These are phyloP conservation scores for Laticauda laticaudata DNA, from an alignment of 2,113 vertebrate species.

Conservation along the genomic window DNA sequence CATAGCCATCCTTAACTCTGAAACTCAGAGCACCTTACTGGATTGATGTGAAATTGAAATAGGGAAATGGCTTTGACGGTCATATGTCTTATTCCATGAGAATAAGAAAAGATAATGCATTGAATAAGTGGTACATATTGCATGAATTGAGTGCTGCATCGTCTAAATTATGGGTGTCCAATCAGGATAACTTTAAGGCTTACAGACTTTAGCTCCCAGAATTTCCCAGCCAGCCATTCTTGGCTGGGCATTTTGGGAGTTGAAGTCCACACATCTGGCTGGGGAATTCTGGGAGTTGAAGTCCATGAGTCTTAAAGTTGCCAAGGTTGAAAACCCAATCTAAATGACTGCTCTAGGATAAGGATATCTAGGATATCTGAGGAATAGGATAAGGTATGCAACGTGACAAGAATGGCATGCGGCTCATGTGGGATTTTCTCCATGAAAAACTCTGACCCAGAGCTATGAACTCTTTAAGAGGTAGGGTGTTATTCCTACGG, in stretches of 20 bases:
- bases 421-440: not conserved
- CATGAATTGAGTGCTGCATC: not conserved
- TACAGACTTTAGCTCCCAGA: not conserved
- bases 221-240: too few relatives aligned
- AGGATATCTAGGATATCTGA: not conserved
- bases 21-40: not conserved
- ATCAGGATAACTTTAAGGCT: not conserved
- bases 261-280: not conserved
- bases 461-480: not conserved
- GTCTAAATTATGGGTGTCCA: not conserved
- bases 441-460: not conserved
- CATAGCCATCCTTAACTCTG: not conserved
- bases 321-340: not conserved
- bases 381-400: not conserved
- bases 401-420: not conserved
- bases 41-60: not conserved
- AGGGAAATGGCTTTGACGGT: not conserved
- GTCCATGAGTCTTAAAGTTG: not conserved
- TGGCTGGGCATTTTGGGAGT: too few relatives aligned
- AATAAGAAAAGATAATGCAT: not conserved
- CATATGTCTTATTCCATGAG: not conserved
- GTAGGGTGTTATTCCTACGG: not conserved
- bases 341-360: not conserved
- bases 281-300: not conserved
- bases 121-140: not conserved